phyloP scores from a whole-genome alignment of 1,140 invertebrate species.

The Zaprionus taronus region DNA sequence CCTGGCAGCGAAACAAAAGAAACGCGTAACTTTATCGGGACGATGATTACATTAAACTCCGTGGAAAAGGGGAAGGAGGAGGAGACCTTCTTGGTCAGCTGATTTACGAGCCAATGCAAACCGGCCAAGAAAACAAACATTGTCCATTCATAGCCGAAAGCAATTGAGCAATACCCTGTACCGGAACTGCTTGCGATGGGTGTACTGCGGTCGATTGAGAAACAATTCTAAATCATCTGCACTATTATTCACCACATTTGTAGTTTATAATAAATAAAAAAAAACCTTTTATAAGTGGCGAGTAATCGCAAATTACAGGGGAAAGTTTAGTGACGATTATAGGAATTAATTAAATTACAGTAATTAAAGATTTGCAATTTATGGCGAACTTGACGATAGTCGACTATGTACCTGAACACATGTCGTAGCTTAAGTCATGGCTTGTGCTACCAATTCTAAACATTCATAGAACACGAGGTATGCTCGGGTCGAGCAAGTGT shows the following conservation, averaged over 20 bases:
- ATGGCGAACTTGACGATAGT: not conserved
- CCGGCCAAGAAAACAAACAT: constrained; percentile 57
- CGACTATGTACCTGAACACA: not conserved
- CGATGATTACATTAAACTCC: constrained; percentile 17
- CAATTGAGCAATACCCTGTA: constrained; percentile 43
- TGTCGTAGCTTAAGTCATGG: not conserved
- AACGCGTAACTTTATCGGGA: constrained; percentile 11
- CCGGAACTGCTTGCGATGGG: not conserved
- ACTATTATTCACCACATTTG: not conserved
- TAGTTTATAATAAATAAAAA: too few species aligned
- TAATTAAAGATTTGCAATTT: not conserved
- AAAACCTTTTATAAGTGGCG: not conserved
- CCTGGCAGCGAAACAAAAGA: constrained; percentile 22
- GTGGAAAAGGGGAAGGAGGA: not conserved
- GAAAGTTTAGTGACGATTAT: not conserved
- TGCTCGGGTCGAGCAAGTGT: constrained; percentile 2
- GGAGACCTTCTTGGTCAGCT: constrained; percentile 26
- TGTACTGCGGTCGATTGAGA: not conserved
- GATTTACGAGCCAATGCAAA: constrained; percentile 43
- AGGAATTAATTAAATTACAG: not conserved
- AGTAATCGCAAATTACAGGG: not conserved
- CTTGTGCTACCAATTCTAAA: not conserved
- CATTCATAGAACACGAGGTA: constrained; percentile 17
- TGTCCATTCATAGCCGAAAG: constrained; percentile 61
- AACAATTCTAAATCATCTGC: not conserved